Percentiles rank a stretch among this genome's conserved stretches.
These are phyloP conservation scores for Prorops nasuta DNA, from an alignment of 1,140 invertebrate genomes.

Conservation along the genomic window DNA sequence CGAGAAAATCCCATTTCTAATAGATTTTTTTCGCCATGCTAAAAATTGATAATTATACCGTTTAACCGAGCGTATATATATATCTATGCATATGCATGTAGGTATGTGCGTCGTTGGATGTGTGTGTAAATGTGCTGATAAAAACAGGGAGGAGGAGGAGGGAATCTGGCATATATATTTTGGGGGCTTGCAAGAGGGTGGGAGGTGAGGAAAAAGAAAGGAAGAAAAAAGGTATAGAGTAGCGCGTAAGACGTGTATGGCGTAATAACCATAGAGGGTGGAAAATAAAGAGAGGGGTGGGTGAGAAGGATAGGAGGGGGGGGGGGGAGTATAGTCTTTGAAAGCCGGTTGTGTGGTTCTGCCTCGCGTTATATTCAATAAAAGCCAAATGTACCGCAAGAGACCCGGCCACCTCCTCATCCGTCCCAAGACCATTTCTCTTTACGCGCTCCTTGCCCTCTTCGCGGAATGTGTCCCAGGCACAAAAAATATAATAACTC, in stretches of 20 bases:
- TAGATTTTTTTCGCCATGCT: too few relatives aligned
- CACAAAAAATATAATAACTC: too few relatives aligned
- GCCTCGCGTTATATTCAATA: slow-evolving; percentile 42
- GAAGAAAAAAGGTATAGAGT: background rate
- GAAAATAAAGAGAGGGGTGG: background rate
- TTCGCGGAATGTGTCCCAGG: too few relatives aligned
- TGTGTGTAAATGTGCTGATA: too few relatives aligned
- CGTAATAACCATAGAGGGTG: slow-evolving; percentile 31
- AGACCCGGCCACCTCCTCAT: slow-evolving; percentile 19
- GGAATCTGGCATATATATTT: too few relatives aligned
- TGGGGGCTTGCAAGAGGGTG: background rate
- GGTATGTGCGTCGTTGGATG: too few relatives aligned
- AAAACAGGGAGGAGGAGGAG: too few relatives aligned
- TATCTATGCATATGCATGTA: too few relatives aligned
- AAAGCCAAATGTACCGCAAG: slow-evolving; percentile 46
- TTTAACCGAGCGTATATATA: too few relatives aligned
- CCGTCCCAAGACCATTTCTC: slow-evolving; percentile 2
- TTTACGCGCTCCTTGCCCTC: background rate
- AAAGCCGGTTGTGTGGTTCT: slow-evolving; percentile 26
- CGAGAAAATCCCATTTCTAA: too few relatives aligned
- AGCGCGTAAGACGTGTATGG: slow-evolving; percentile 34
- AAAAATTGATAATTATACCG: too few relatives aligned
- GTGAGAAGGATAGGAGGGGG: background rate
- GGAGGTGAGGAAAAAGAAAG: slow-evolving; percentile 3
- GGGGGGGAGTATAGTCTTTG: slow-evolving; percentile 21